These are phyloP conservation scores for Lepus timidus DNA, from an alignment of 2,113 vertebrate species.

Conservation along the genomic window DNA sequence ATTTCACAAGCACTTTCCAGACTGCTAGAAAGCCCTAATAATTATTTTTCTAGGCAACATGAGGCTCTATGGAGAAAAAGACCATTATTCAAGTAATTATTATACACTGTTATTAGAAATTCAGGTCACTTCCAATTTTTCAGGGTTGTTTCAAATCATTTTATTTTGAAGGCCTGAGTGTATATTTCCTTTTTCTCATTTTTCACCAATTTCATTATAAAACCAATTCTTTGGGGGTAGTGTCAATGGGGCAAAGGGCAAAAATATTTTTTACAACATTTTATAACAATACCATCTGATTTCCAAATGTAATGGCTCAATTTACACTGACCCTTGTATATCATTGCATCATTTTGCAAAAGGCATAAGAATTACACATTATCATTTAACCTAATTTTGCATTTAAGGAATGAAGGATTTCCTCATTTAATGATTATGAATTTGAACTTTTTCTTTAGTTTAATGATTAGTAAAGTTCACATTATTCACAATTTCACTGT, in stretches of 20 bases:
- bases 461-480: slow-evolving; percentile 28
- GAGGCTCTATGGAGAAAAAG: not conserved
- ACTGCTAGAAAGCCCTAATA: slow-evolving; percentile 2
- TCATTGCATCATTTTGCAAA: not conserved
- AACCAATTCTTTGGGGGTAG: not conserved
- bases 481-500: not conserved
- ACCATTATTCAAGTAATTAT: slow-evolving; percentile 65
- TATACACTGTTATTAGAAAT: slow-evolving; percentile 22
- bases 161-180: not conserved
- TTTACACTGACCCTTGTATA: not conserved
- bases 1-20: slow-evolving; percentile 63
- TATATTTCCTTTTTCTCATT: not conserved
- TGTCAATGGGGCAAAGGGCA: not conserved
- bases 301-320: not conserved
- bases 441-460: slow-evolving; percentile 18
- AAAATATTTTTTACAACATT: not conserved
- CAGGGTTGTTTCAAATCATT: slow-evolving; percentile 20
- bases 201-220: slow-evolving; percentile 53
- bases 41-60: slow-evolving; percentile 56
- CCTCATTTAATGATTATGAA: not conserved
- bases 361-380: not conserved
- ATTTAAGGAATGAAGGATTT: not conserved
- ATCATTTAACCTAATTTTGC: not conserved
- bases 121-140: slow-evolving; percentile 3
- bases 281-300: not conserved